Percentiles rank a stretch among this genome's conserved stretches.
These are phyloP conservation scores for Rousettus madagascariensis DNA, from an alignment of 2,797 vertebrate species.

Conservation along the genomic window DNA sequence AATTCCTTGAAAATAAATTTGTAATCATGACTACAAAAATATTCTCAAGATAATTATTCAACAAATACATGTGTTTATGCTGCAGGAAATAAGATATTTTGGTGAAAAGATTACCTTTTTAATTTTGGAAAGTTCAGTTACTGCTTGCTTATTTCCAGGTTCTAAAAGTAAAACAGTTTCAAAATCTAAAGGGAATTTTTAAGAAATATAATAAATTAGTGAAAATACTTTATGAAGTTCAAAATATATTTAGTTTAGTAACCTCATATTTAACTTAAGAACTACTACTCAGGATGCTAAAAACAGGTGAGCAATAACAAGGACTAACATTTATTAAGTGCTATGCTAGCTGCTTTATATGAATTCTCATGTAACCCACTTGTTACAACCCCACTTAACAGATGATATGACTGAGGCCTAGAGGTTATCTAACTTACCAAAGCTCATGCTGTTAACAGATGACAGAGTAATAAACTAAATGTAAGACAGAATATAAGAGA, in stretches of 20 bases:
- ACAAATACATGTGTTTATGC: slow-evolving; percentile 14
- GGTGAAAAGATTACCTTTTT: slow-evolving; percentile 83
- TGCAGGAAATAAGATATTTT: neutral
- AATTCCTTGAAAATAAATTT: slow-evolving; percentile 84
- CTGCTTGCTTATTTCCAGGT: slow-evolving; percentile 97
- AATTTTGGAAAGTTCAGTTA: slow-evolving; percentile 93
- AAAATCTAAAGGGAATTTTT: slow-evolving; percentile 89
- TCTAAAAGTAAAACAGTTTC: slow-evolving; percentile 93
- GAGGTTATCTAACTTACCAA: neutral
- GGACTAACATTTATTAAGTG: neutral
- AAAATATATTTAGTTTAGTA: slow-evolving; percentile 11
- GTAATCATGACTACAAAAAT: slow-evolving; percentile 40
- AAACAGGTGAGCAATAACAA: neutral
- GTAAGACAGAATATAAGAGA: neutral
- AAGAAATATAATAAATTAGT: slow-evolving; percentile 33
- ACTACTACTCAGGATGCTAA: neutral
- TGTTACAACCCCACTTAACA: neutral
- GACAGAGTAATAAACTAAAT: neutral
- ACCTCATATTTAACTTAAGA: neutral
- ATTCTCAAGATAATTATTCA: slow-evolving; percentile 53
- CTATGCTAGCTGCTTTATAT: neutral
- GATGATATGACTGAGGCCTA: neutral
- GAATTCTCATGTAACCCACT: neutral
- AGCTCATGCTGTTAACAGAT: neutral
- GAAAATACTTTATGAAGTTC: slow-evolving; percentile 21